Percentiles rank a stretch among this genome's conserved stretches.
Evolutionary conservation across 2,113 vertebrate species (phyloP).

Genomic region (Oreochromis spilurus): DNA sequence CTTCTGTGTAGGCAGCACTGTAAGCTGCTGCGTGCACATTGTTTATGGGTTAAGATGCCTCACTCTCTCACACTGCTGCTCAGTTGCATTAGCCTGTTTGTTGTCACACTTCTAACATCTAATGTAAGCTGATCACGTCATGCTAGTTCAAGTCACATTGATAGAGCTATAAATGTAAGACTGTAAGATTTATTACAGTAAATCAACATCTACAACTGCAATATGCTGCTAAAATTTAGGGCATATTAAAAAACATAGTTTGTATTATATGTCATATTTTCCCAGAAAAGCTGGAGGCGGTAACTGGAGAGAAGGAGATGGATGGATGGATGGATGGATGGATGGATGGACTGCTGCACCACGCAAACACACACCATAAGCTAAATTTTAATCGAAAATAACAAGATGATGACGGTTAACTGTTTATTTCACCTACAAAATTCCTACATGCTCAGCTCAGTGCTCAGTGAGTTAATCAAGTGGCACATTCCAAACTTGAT

Average conservation of each 20-base stretch:
- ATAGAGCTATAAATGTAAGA: neutral
- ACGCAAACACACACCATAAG: neutral
- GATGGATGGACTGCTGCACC: neutral
- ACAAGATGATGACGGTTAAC: neutral
- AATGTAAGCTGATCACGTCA: neutral
- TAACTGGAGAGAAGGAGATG: neutral
- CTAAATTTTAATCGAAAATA: neutral
- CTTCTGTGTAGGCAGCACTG: neutral
- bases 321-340: neutral
- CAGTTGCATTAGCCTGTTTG: neutral
- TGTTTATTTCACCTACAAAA: neutral
- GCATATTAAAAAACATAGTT: neutral
- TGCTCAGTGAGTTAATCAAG: neutral
- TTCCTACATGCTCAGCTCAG: neutral
- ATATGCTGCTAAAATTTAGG: neutral
- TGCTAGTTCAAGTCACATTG: neutral
- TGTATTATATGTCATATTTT: neutral
- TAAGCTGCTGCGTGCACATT: neutral
- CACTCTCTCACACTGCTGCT: neutral
- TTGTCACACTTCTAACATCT: neutral
- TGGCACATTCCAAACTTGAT: neutral
- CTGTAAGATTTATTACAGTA: neutral
- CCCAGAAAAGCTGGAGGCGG: neutral
- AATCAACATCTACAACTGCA: neutral
- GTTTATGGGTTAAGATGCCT: neutral